These are phyloP conservation scores for Pterocles gutturalis DNA, from an alignment of 2,113 vertebrate species.

Conservation along the genomic window DNA sequence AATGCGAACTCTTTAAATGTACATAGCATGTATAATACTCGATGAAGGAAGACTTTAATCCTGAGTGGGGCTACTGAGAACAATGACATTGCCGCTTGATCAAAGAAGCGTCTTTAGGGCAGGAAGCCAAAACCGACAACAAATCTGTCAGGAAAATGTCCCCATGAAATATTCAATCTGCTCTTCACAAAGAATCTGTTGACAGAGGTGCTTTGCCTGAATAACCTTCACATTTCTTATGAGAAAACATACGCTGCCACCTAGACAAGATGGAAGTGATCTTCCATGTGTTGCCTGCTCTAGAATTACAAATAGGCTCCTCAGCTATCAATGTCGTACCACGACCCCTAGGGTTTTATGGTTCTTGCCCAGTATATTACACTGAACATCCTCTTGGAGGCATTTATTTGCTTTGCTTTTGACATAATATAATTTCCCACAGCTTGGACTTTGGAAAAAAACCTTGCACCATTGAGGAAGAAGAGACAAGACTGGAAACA, in stretches of 20 bases:
- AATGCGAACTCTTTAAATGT: background rate
- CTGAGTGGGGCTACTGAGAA: slow-evolving; percentile 11
- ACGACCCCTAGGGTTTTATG: background rate
- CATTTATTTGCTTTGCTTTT: background rate
- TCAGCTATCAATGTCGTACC: background rate
- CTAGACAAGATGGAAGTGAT: slow-evolving; percentile 28
- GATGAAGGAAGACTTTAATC: background rate
- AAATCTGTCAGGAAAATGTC: slow-evolving; percentile 57
- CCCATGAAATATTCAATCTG: slow-evolving; percentile 70
- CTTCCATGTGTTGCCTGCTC: background rate
- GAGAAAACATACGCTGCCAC: slow-evolving; percentile 44
- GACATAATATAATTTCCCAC: background rate
- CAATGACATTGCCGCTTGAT: slow-evolving; percentile 8
- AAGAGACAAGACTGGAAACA: background rate
- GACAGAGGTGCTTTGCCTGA: slow-evolving; percentile 36
- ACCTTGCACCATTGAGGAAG: background rate
- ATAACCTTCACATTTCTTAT: slow-evolving; percentile 55
- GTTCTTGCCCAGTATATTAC: background rate
- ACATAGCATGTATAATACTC: background rate
- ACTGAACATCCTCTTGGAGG: background rate
- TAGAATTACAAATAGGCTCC: slow-evolving; percentile 28
- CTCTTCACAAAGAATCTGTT: slow-evolving; percentile 65
- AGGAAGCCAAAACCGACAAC: slow-evolving; percentile 41
- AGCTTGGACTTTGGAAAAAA: background rate
- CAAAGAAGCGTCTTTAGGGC: slow-evolving; percentile 47